These are phyloP conservation scores for Choloepus didactylus DNA, from an alignment of 2,797 vertebrate genomes.

Conservation along the genomic window DNA sequence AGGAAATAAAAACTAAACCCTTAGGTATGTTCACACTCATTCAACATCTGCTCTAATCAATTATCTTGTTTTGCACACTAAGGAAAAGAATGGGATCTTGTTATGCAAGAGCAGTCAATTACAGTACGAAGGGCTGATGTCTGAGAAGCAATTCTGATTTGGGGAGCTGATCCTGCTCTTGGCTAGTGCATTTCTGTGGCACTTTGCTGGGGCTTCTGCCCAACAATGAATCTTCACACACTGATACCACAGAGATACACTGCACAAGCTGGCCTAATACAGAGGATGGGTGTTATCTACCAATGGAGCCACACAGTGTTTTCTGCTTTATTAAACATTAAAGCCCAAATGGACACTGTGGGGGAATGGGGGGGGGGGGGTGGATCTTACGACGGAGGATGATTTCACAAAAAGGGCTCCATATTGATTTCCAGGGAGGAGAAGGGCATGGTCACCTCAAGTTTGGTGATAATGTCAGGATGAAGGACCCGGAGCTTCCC, in stretches of 20 bases:
- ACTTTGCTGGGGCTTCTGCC: constrained; percentile 68
- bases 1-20: constrained; percentile 80
- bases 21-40: constrained; percentile 77
- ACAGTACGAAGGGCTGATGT: constrained; percentile 69
- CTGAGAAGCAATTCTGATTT: constrained; percentile 76
- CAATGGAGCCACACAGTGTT: constrained; percentile 69
- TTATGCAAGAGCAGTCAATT: constrained; percentile 77
- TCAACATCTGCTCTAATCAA: constrained; percentile 78
- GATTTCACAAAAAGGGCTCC: constrained; percentile 94
- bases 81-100: constrained; percentile 81
- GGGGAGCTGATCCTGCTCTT: constrained; percentile 71
- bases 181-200: constrained; percentile 67
- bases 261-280: constrained; percentile 54
- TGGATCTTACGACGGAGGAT: not conserved
- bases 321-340: constrained; percentile 85
- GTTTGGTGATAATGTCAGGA: constrained; percentile 95
- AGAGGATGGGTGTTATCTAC: constrained; percentile 50
- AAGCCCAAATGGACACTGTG: constrained; percentile 51
- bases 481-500: constrained; percentile 97
- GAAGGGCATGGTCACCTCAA: constrained; percentile 97
- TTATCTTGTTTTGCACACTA: constrained; percentile 81
- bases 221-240: constrained; percentile 34
- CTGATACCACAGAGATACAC: not conserved
- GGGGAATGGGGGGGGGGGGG: not conserved
- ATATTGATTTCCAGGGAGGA: constrained; percentile 96